Percentiles rank a stretch among this genome's conserved stretches.
Conservation (phyloP, 2,888 invertebrate species). For the Melanchra persicariae region DNA sequence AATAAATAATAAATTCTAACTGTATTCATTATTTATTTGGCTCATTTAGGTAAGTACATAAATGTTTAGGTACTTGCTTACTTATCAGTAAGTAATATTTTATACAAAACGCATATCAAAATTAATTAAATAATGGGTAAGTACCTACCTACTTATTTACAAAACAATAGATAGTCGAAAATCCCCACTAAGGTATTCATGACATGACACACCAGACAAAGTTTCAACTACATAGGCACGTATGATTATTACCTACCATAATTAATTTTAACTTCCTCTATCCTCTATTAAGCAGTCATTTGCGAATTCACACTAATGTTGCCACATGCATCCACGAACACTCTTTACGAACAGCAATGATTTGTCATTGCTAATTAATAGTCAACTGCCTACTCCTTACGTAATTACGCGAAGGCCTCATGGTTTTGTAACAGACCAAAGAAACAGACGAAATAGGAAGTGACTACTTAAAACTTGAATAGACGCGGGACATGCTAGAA, state of each 20-base stretch:
- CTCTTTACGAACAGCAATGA: constrained; percentile 49
- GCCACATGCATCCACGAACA: constrained; percentile 13
- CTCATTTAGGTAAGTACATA: background rate
- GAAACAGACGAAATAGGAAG: constrained; percentile 65
- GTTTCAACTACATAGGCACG: constrained; percentile 18
- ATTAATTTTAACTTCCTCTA: constrained; percentile 20
- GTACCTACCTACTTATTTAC: no score
- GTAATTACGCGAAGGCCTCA: constrained; percentile 53
- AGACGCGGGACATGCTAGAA: constrained; percentile 34
- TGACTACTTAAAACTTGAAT: constrained; percentile 60
- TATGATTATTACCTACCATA: constrained; percentile 20
- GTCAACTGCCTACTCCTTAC: constrained; percentile 46
- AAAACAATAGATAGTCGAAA: background rate
- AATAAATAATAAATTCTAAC: no score
- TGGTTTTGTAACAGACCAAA: constrained; percentile 60
- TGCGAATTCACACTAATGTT: constrained; percentile 6
- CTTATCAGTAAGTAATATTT: background rate
- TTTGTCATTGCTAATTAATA: constrained; percentile 60
- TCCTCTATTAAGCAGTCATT: constrained; percentile 41
- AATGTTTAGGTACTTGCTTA: background rate
- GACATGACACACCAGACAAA: constrained; percentile 6
- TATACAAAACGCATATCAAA: constrained; percentile 8
- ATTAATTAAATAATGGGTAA: background rate
- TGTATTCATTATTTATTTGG: constrained; percentile 20
- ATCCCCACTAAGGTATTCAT: background rate